phyloP scores from a whole-genome alignment of 2,888 invertebrate genomes.

The Allolobophora icterica region DNA sequence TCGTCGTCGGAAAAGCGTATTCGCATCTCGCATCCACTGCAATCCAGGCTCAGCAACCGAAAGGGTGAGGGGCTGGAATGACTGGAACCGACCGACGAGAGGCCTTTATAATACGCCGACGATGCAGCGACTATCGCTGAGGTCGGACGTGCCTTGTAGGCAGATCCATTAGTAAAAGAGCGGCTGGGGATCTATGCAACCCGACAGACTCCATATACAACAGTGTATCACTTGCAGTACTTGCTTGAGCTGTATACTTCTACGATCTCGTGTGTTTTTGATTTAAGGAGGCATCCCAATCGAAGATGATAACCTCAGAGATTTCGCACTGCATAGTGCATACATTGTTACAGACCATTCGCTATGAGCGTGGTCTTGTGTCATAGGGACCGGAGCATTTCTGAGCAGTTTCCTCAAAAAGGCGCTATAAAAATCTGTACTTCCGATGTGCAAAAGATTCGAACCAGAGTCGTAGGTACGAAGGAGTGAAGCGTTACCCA shows the following conservation, averaged over 20 bases:
- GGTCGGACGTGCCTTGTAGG: slow-evolving; percentile 2
- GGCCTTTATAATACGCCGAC: neutral
- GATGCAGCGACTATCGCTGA: neutral
- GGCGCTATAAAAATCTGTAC: too few relatives aligned
- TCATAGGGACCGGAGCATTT: neutral
- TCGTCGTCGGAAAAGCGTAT: neutral
- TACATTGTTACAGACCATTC: neutral
- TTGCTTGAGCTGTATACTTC: too few relatives aligned
- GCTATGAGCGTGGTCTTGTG: neutral
- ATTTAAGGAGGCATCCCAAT: neutral
- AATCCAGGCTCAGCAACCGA: neutral
- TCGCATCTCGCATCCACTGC: neutral
- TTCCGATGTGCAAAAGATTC: too few relatives aligned
- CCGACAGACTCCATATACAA: neutral
- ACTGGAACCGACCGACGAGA: neutral
- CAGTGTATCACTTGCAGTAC: too few relatives aligned
- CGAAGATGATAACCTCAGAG: neutral
- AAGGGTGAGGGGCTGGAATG: neutral
- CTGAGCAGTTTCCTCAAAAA: neutral
- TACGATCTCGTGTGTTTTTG: too few relatives aligned
- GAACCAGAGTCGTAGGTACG: too few relatives aligned
- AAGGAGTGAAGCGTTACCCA: neutral
- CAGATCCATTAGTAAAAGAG: slow-evolving; percentile 17
- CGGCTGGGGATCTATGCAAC: neutral
- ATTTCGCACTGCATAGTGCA: neutral